A percentile compares a stretch with the other conserved stretches of the same genome.
Evolutionary conservation across 1,140 invertebrate species (phyloP).

Genomic region (Philopotamus ludificatus): DNA sequence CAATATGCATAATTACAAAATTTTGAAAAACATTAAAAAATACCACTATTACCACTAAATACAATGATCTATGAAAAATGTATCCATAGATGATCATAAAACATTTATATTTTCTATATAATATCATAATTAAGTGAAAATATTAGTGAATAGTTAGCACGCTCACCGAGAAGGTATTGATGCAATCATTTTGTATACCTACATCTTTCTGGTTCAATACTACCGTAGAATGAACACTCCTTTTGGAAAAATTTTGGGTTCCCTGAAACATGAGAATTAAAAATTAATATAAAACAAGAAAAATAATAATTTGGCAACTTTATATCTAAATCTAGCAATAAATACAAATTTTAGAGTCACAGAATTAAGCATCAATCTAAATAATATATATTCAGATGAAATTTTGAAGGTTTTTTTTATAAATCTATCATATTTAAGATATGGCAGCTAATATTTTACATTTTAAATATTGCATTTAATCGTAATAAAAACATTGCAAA

Average conservation of each 20-base stretch:
- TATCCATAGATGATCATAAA: too few species aligned
- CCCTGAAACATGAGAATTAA: conserved; percentile 36
- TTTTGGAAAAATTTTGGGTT: conserved; percentile 34
- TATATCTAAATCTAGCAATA: background rate
- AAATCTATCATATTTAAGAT: background rate
- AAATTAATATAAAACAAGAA: too few species aligned
- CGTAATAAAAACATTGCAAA: background rate
- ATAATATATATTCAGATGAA: background rate
- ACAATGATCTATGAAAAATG: too few species aligned
- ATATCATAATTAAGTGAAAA: too few species aligned
- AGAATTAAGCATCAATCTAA: background rate
- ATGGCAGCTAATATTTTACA: too few species aligned
- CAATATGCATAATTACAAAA: too few species aligned
- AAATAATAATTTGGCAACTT: too few species aligned
- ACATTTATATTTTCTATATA: too few species aligned
- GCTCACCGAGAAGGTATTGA: conserved; percentile 39
- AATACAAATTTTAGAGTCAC: background rate
- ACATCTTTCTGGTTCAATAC: conserved; percentile 39
- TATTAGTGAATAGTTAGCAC: conserved; percentile 29
- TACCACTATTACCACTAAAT: too few species aligned
- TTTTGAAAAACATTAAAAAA: too few species aligned
- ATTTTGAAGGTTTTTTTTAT: background rate
- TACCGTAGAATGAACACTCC: conserved; percentile 37
- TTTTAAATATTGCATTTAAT: too few species aligned
- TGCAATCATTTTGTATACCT: conserved; percentile 37